Evolutionary conservation across 2,888 invertebrate species (phyloP).

Genomic region (Ophion ventricosus): DNA sequence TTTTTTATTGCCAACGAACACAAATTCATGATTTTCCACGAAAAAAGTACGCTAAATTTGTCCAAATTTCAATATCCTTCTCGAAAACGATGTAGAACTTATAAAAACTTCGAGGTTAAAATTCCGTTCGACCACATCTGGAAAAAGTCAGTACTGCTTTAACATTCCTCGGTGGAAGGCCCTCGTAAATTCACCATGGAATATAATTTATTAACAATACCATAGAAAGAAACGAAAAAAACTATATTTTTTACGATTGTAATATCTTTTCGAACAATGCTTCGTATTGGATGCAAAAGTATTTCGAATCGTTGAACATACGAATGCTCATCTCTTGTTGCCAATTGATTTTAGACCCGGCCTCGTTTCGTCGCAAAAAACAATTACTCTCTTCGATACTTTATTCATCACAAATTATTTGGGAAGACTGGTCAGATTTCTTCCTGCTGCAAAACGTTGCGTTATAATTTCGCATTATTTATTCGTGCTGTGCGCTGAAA

Average conservation of each 20-base stretch:
- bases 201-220: neutral
- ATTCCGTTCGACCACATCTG: neutral
- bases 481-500: neutral
- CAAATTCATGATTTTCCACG: too few relatives aligned
- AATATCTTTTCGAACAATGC: neutral
- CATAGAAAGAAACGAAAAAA: neutral
- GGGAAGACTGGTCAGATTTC: neutral
- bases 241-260: neutral
- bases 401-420: neutral
- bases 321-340: conserved; percentile 11
- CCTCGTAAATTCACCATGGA: neutral
- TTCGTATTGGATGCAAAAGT: neutral
- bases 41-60: too few relatives aligned
- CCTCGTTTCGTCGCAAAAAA: neutral
- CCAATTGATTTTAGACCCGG: conserved; percentile 30
- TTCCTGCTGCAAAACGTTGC: neutral
- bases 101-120: neutral
- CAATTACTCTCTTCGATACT: neutral
- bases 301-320: neutral
- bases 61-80: neutral
- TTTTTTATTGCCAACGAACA: too few relatives aligned
- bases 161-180: neutral
- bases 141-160: neutral
- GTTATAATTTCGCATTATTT: neutral
- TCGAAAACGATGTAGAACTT: neutral